Evolutionary conservation across 2,797 vertebrate genomes (phyloP).

Genomic region (Diplodus puntazzo): DNA sequence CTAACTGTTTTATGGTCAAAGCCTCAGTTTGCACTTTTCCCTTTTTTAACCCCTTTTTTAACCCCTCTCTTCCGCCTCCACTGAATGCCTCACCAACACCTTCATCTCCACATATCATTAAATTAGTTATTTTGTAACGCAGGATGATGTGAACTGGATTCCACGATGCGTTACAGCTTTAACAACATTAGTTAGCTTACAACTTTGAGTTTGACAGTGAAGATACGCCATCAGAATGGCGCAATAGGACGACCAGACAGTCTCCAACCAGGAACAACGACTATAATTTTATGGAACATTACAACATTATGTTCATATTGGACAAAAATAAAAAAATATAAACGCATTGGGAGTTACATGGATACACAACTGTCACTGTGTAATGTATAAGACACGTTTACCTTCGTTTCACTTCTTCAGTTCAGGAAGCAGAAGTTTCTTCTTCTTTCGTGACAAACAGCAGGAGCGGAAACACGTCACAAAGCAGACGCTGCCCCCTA

Average conservation of each 20-base stretch:
- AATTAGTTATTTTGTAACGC: too few relatives aligned
- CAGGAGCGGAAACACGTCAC: too few relatives aligned
- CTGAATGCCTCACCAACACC: background rate
- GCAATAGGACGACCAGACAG: background rate
- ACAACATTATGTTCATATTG: background rate
- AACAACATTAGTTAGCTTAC: background rate
- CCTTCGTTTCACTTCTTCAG: fast-evolving
- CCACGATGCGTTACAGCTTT: background rate
- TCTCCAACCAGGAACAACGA: background rate
- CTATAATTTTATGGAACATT: background rate
- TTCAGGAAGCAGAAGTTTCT: background rate
- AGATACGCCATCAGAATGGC: background rate
- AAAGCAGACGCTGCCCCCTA: slow-evolving; percentile 8
- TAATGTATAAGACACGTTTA: background rate
- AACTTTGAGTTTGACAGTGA: background rate
- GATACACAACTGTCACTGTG: background rate
- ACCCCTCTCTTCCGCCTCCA: background rate
- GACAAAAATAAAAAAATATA: background rate
- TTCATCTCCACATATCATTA: background rate
- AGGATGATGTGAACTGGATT: background rate
- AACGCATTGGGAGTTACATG: background rate
- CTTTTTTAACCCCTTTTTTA: background rate
- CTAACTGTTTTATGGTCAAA: too few relatives aligned
- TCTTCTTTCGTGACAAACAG: background rate
- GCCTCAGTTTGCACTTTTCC: background rate